Evolutionary conservation across 2,113 vertebrate species (phyloP), one percentile per base, ranked within the genome.

Genomic region (Pholis gunnellus): DNA sequence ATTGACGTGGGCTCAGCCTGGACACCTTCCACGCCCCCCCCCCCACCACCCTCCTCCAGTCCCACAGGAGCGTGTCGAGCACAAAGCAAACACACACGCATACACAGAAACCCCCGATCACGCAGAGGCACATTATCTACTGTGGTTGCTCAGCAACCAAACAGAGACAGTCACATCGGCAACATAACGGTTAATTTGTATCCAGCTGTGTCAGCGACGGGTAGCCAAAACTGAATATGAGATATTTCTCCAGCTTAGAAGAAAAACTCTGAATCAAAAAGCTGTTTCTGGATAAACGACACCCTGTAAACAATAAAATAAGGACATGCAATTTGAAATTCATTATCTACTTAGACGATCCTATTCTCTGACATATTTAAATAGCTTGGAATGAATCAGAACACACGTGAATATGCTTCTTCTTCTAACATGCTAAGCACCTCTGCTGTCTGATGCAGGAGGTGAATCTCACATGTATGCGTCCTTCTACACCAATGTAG

Each of bases 171-270:
- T 38, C 85, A 87, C 72, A 81, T 10, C 57, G 72, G 83, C 81
- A 75, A 71, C 78, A 89, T 86, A 88, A 89, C 86, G 84, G 88
- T 69, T 88, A 1, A 83, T 87, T 90, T 88, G 81, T 85, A 87
- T 90, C 91, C 92, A 90, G 91, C 89, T 92, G 89, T 83, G 90
- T 90, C 86, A 91, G 88, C 90, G 86, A 66, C 5, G 82, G 61
- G 52, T 22, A 67, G 72, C 68, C 76, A 78, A 78, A 84, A 80
- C 70, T 60, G 22, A 82, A 36, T 34, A 34, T 34, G 83, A 75
- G 78, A 50, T 18, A 57, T 75, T 85, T 57, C 27, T 85, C 66
- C 2, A 13, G 46, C 27, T 81, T 81, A 14, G 5, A 54, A 27
- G 50, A 71, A 68, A 34, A 36, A n/a, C n/a, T 14, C 15, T 11